These are phyloP conservation scores for Amiota communis DNA, from an alignment of 2,888 invertebrate species.

Conservation along the genomic window DNA sequence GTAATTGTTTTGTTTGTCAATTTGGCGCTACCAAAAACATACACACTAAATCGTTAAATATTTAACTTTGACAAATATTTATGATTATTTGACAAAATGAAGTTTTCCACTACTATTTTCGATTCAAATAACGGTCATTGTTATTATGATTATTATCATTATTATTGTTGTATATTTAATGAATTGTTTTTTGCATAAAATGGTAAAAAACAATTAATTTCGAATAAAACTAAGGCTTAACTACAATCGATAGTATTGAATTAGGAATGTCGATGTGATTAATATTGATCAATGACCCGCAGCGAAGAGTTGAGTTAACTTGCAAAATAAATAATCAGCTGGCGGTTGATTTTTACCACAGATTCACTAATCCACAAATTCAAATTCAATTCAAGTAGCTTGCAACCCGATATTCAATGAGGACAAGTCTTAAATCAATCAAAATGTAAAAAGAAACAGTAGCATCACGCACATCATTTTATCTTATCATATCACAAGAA, in stretches of 20 bases:
- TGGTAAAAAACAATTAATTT: slow-evolving; percentile 44
- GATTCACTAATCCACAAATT: no score
- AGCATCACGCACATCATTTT: slow-evolving; percentile 41
- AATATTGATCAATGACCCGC: slow-evolving; percentile 35
- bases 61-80: slow-evolving; percentile 17
- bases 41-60: slow-evolving; percentile 40
- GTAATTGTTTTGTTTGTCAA: slow-evolving; percentile 30
- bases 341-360: not conserved
- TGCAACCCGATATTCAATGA: not conserved
- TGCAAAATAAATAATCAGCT: slow-evolving; percentile 4
- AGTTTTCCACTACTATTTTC: slow-evolving; percentile 4
- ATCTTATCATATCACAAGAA: slow-evolving; percentile 45
- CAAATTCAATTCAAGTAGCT: no score
- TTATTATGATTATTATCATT: not conserved
- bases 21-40: slow-evolving; percentile 36
- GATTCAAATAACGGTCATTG: slow-evolving; percentile 11
- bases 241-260: not conserved
- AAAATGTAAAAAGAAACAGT: slow-evolving; percentile 49
- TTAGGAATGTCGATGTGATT: slow-evolving; percentile 38
- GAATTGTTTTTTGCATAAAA: slow-evolving; percentile 27
- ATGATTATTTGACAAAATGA: slow-evolving; percentile 37
- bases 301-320: not conserved
- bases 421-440: slow-evolving; percentile 15
- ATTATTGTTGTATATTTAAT: slow-evolving; percentile 3
- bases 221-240: slow-evolving; percentile 36